A percentile compares a stretch with the other conserved stretches of the same genome.
phyloP scores from a whole-genome alignment of 2,113 vertebrate species.

The Centropus unirufus region DNA sequence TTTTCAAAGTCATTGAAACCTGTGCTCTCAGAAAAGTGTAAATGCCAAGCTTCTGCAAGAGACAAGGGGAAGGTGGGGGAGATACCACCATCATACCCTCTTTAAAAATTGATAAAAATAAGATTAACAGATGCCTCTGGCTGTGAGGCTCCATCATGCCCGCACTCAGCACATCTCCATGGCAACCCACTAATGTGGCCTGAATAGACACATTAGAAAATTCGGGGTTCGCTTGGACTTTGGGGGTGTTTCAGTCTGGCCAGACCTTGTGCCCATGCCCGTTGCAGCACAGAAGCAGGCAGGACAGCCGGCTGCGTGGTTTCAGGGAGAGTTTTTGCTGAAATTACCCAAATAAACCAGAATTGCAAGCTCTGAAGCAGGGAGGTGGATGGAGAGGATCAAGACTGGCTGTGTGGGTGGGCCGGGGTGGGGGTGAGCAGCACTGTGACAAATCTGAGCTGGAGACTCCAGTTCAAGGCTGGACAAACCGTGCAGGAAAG shows the following conservation, averaged over 20 bases:
- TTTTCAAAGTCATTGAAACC: background rate
- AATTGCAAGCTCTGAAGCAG: background rate
- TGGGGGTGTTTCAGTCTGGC: fast-evolving
- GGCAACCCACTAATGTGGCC: constrained; percentile 44
- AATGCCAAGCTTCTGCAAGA: background rate
- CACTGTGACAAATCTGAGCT: fast-evolving
- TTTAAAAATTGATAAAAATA: constrained; percentile 57
- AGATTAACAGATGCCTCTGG: constrained; percentile 52
- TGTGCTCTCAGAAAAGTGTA: background rate
- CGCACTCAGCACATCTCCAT: constrained; percentile 41
- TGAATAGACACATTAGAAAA: background rate
- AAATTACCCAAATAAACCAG: background rate
- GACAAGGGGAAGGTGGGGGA: background rate
- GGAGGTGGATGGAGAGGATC: background rate
- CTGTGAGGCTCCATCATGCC: constrained; percentile 30
- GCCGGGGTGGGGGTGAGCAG: fast-evolving
- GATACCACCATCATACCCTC: background rate
- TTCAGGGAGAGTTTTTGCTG: background rate
- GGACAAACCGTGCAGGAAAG: background rate
- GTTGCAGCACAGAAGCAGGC: fast-evolving
- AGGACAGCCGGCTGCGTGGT: fast-evolving
- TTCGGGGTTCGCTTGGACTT: background rate
- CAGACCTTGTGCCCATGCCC: fast-evolving
- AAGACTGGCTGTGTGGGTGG: fast-evolving
- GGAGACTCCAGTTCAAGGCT: background rate